Evolutionary conservation across 2,797 vertebrate species (phyloP), one percentile per base, ranked within the genome.

Genomic region (Poeciliopsis infans): DNA sequence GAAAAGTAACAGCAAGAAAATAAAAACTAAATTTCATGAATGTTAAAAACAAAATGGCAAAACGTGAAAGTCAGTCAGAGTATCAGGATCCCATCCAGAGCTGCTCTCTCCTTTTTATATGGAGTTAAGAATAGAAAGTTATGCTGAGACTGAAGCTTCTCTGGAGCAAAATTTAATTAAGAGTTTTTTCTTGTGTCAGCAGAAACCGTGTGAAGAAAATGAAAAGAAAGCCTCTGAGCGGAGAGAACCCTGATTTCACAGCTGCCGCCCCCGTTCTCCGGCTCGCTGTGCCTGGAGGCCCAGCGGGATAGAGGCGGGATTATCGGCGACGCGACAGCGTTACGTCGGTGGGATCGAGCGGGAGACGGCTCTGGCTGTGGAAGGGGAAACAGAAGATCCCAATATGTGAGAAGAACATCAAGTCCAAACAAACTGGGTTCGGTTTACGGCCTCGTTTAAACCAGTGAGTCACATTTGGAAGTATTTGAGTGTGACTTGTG

Each of bases 171-270:
- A 84, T 74, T 82, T 82, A 80, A 75, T 87, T 84, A 85, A 45
- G 61, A 82, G 41, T 84, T 88, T 82, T 36, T 75, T 25, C 74
- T 76, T 45, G 79, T 78, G 87, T 90, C 88, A 88, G 87, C 87
- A 85, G 70, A 87, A 83, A 33, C 28, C 0, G 28, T 55, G 18
- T 51, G 20, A 51, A 51, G 20, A 23, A 59, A 59, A 28, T 59
- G 11, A 59, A 59, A 31, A 59, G 12, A 31, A 59, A 55, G 7
- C 7, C 74, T 78, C 45, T 10, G 66, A 36, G 71, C 33, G 33
- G 41, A 78, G 76, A 79, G 81, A 78, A 82, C 85, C 80, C 84
- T 86, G 47, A 87, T 91, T 87, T 87, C 85, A 13, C 45, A 46
- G 85, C 77, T 77, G 82, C 64, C 46, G 74, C 87, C 85, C 82